These are phyloP conservation scores for Fragum sueziense DNA, from an alignment of 2,888 invertebrate species.

Conservation along the genomic window DNA sequence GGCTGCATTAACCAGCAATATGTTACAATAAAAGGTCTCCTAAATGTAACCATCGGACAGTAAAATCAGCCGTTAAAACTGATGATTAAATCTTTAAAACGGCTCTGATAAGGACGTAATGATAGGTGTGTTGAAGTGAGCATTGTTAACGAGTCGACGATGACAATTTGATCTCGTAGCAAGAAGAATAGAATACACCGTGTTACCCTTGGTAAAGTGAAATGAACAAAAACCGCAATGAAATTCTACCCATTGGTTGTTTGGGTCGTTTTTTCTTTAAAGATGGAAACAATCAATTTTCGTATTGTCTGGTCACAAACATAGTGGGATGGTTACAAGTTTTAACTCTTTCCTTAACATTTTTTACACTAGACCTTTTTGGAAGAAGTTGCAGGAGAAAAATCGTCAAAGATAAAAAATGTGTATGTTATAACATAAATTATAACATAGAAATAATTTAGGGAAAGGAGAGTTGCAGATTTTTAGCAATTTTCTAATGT, in stretches of 20 bases:
- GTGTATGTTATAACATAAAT: too few species aligned
- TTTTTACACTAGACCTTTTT: background rate
- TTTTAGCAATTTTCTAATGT: too few species aligned
- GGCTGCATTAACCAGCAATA: conserved; percentile 25
- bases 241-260: conserved; percentile 4
- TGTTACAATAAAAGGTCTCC: conserved; percentile 28
- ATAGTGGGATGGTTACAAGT: background rate
- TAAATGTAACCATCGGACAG: conserved; percentile 35
- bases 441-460: too few species aligned
- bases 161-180: conserved; percentile 49
- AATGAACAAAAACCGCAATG: conserved; percentile 43
- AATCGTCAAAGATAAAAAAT: too few species aligned
- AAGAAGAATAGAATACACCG: conserved; percentile 38
- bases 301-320: background rate
- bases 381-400: too few species aligned
- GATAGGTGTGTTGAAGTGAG: conserved; percentile 42
- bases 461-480: too few species aligned
- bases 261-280: background rate
- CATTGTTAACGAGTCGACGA: conserved; percentile 50
- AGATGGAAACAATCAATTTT: conserved; percentile 24
- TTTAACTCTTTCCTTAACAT: too few species aligned
- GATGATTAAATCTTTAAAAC: conserved; percentile 22
- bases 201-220: conserved; percentile 50
- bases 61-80: conserved; percentile 43
- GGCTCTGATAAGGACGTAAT: conserved; percentile 23